Evolutionary conservation across 2,113 vertebrate species (phyloP), one percentile per base, ranked within the genome.

Genomic region (Girardinichthys multiradiatus): DNA sequence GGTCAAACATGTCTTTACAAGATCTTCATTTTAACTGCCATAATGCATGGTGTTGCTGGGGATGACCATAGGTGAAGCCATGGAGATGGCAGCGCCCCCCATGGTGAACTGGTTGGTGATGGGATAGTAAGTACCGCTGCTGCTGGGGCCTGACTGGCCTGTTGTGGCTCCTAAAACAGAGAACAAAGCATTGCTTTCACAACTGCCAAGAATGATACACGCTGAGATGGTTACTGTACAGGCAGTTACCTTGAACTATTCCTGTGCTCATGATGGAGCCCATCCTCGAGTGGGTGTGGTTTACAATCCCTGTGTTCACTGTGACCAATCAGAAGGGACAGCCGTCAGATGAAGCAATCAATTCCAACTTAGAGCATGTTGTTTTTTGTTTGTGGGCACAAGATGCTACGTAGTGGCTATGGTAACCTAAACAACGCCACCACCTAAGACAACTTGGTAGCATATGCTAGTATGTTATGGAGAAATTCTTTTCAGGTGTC

Each of bases 251-350:
- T 95, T 97, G 97, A 84, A 97, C 96, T 85, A 98, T 96, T 77
- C 97, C 97, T 60, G 97, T 98, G 94, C 97, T 98, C 97, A 98
- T 98, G 91, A 98, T 98, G 89, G 97, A 98, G 91, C 97, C 97
- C 95, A 97, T 97, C 94, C 97, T 94, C 89, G 97, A 97, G 95
- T 97, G 97, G 80, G 96, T 98, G 92, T 97, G 97, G 92, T 98
- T 98, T 92, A 98, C 97, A 83, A 97, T 97, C 84, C 97, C 96
- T 4, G 96, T 95, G 94, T 97, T 98, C 91, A 97, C 96, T 98
- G 93, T 33, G 61, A 75, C 13, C 68, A 87, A 45, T 39, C 58
- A 64, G 68, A 80, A 57, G 70, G 29, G 48, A 76, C 19, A 79
- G 27, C 35, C 28, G 37, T 82, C 37, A 80, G 60, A 48, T 24